These are phyloP conservation scores for Chlorodrepanis virens DNA, from an alignment of 2,113 vertebrate genomes.

Conservation along the genomic window DNA sequence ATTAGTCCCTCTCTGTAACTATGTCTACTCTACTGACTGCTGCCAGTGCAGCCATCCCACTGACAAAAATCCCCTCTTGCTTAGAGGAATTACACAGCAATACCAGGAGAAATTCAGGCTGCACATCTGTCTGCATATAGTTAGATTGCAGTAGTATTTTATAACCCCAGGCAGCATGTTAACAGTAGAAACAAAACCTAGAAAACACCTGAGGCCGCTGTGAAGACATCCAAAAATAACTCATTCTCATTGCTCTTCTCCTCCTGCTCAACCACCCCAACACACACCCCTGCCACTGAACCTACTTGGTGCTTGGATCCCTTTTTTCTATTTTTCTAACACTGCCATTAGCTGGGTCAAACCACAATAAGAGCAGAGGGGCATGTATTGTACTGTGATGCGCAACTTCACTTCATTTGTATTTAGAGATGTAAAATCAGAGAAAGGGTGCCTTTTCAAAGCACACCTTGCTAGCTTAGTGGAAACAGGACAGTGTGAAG, in stretches of 20 bases:
- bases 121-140: background rate
- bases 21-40: background rate
- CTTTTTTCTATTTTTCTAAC: background rate
- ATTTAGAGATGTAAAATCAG: background rate
- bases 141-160: background rate
- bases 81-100: background rate
- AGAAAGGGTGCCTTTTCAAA: background rate
- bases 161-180: background rate
- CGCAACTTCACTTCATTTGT: background rate
- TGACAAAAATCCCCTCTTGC: background rate
- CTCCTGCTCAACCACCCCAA: background rate
- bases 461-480: background rate
- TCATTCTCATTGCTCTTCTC: background rate
- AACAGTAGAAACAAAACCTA: background rate
- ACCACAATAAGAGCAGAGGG: background rate
- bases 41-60: background rate
- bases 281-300: background rate
- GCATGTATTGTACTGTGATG: background rate
- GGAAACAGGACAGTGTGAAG: background rate
- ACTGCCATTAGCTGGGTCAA: background rate
- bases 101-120: background rate
- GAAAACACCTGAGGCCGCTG: background rate
- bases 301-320: fast-evolving
- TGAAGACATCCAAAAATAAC: background rate
- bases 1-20: background rate